These are phyloP conservation scores for Pithys albifrons DNA, from an alignment of 2,113 vertebrate species.

Conservation along the genomic window DNA sequence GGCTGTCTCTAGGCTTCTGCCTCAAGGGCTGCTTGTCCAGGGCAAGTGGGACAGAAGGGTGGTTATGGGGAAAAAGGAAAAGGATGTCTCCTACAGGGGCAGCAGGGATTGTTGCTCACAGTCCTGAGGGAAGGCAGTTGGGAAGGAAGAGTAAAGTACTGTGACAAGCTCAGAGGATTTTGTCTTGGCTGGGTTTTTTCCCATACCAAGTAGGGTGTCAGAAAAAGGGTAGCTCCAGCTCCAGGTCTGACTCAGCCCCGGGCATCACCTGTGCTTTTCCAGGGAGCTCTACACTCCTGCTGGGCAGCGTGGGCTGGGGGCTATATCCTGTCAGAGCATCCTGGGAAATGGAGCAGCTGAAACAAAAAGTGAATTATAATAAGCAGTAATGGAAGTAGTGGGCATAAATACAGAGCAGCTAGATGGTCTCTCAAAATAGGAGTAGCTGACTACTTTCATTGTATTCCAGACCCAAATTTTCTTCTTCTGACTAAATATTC, in stretches of 20 bases:
- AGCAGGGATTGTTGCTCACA: not conserved
- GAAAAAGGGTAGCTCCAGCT: not conserved
- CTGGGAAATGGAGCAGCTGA: not conserved
- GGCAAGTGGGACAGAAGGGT: not conserved
- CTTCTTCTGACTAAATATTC: not conserved
- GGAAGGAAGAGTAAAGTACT: not conserved
- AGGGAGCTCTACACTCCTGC: not conserved
- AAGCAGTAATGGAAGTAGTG: not conserved
- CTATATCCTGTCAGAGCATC: not conserved
- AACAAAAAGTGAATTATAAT: not conserved
- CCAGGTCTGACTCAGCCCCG: not conserved
- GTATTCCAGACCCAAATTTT: not conserved
- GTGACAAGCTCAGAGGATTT: not conserved
- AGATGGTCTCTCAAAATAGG: not conserved
- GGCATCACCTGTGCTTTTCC: not conserved
- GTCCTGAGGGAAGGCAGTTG: not conserved
- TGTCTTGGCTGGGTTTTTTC: not conserved
- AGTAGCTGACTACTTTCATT: not conserved
- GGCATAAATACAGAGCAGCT: not conserved
- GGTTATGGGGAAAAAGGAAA: not conserved
- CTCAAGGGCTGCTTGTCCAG: not conserved
- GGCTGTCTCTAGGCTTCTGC: not conserved
- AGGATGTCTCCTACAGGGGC: not conserved
- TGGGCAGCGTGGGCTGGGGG: not conserved
- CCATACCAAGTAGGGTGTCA: not conserved